phyloP scores from a whole-genome alignment of 2,797 vertebrate species.

The Lepus oiostolus region DNA sequence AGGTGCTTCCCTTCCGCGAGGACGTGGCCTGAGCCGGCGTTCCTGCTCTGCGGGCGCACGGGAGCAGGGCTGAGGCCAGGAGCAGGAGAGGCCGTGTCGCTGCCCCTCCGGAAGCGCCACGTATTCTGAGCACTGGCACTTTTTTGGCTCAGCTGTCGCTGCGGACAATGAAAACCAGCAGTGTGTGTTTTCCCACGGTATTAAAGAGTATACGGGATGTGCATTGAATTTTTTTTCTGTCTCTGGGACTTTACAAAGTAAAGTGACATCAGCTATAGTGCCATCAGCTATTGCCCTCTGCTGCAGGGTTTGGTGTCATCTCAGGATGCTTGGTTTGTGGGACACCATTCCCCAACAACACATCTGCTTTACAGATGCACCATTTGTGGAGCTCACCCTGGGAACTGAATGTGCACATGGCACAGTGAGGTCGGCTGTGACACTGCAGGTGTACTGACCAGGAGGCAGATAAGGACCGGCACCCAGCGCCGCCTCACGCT shows the following conservation, averaged over 20 bases:
- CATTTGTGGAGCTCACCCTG: background rate
- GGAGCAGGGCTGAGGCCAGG: slow-evolving; percentile 87
- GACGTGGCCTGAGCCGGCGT: slow-evolving; percentile 86
- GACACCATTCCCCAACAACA: background rate
- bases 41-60: slow-evolving; percentile 86
- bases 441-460: no score
- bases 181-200: background rate
- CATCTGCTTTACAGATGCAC: background rate
- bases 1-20: background rate
- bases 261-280: background rate
- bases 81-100: background rate
- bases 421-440: background rate
- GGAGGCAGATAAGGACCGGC: background rate
- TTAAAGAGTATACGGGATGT: slow-evolving; percentile 18
- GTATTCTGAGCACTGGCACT: background rate
- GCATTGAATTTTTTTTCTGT: background rate
- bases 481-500: background rate
- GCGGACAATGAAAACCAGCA: background rate
- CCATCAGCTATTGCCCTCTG: background rate
- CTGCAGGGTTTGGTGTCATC: background rate
- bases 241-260: slow-evolving; percentile 46
- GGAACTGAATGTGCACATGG: background rate
- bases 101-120: no score
- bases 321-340: background rate
- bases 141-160: background rate